Percentiles rank a stretch among this genome's conserved stretches.
These are phyloP conservation scores for Mellilla xanthometata DNA, from an alignment of 2,888 invertebrate species.

Conservation along the genomic window DNA sequence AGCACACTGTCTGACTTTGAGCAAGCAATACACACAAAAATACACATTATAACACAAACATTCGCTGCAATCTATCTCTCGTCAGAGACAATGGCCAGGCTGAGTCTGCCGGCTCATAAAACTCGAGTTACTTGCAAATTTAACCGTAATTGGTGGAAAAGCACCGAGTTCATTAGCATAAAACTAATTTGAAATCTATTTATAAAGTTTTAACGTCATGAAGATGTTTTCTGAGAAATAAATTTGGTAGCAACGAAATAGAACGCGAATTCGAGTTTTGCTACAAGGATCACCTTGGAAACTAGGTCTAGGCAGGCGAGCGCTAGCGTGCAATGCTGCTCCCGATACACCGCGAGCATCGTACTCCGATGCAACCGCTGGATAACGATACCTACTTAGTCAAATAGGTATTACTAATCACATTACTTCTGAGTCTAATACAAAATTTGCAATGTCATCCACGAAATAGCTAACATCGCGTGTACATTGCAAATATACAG, in stretches of 20 bases:
- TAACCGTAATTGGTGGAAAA: slow-evolving; percentile 17
- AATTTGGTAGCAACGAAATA: background rate
- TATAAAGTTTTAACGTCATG: background rate
- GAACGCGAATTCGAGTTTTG: slow-evolving; percentile 3
- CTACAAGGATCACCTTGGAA: slow-evolving; percentile 34
- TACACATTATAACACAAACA: slow-evolving; percentile 10
- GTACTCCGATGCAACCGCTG: slow-evolving; percentile 9
- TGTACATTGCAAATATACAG: slow-evolving; percentile 3
- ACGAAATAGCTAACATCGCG: slow-evolving; percentile 8
- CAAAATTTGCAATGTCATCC: slow-evolving; percentile 11
- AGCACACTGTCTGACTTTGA: no score
- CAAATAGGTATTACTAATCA: slow-evolving; percentile 4
- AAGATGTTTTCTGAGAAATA: no score
- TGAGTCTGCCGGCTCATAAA: slow-evolving; percentile 18
- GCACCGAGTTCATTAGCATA: slow-evolving; percentile 1
- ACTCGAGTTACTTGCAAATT: slow-evolving; percentile 16
- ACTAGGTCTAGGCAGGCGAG: slow-evolving; percentile 47
- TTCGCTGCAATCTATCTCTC: slow-evolving; percentile 19
- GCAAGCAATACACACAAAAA: no score
- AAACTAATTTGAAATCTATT: slow-evolving; percentile 2
- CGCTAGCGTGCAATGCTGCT: slow-evolving; percentile 32
- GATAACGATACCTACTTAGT: no score
- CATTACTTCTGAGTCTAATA: background rate
- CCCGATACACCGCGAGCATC: slow-evolving; percentile 10
- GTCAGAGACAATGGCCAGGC: slow-evolving; percentile 19